phyloP scores from a whole-genome alignment of 2,888 invertebrate species.

The Parascotia fuliginaria region DNA sequence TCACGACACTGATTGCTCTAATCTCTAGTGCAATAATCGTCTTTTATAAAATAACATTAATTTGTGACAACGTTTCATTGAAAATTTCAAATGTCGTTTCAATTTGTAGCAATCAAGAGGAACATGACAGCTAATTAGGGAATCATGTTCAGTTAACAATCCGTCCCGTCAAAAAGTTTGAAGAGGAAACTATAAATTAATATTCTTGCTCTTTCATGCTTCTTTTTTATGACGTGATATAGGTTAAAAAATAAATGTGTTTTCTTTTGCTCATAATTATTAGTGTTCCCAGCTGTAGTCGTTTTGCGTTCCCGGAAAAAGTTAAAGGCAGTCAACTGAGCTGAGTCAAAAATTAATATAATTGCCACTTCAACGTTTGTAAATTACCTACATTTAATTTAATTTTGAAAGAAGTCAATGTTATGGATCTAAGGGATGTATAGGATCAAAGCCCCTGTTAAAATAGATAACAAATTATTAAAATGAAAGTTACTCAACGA shows the following conservation, averaged over 20 bases:
- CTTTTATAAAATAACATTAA: neutral
- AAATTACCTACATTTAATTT: neutral
- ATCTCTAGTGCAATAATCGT: neutral
- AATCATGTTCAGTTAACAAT: constrained; percentile 3
- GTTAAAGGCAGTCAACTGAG: neutral
- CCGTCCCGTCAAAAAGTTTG: constrained; percentile 1
- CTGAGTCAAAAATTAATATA: neutral
- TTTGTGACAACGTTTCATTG: neutral
- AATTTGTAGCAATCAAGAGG: constrained; percentile 7
- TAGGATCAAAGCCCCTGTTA: no score
- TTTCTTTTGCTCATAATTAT: neutral
- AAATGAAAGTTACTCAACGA: no score
- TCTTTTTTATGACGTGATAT: constrained; percentile 9
- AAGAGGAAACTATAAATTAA: constrained; percentile 12
- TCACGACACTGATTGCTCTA: neutral
- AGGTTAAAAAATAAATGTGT: neutral
- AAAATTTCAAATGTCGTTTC: neutral
- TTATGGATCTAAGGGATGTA: no score
- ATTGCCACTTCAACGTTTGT: neutral
- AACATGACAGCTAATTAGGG: constrained; percentile 6
- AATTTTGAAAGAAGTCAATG: neutral
- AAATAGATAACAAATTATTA: no score
- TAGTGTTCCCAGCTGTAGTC: neutral
- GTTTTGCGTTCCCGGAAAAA: neutral
- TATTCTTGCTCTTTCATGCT: constrained; percentile 2